Evolutionary conservation across 2,113 vertebrate genomes (phyloP).

Genomic region (Marcusenius ussheri): DNA sequence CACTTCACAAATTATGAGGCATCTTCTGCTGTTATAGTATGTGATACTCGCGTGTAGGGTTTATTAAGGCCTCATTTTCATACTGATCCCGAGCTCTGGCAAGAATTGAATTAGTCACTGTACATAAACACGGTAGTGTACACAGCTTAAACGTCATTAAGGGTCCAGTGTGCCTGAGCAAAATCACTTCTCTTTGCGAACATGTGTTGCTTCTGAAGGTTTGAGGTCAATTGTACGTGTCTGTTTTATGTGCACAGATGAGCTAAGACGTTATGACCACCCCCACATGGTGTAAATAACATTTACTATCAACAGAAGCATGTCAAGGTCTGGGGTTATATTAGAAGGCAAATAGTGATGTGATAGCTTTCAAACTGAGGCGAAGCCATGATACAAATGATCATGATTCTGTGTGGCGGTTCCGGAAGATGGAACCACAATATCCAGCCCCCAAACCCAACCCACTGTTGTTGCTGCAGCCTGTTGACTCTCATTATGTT

Average conservation of each 20-base stretch:
- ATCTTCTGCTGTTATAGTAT: neutral
- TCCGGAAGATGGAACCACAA: neutral
- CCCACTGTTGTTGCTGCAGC: neutral
- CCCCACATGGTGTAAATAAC: neutral
- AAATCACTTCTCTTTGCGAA: neutral
- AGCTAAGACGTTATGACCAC: neutral
- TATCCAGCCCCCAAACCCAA: too few species aligned
- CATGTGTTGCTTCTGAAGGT: neutral
- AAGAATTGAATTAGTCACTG: neutral
- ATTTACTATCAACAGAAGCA: neutral
- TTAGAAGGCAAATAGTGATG: neutral
- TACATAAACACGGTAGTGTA: neutral
- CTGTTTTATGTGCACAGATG: neutral
- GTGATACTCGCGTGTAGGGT: neutral
- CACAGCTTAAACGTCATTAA: neutral
- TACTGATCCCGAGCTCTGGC: neutral
- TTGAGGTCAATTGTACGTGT: neutral
- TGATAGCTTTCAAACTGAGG: neutral
- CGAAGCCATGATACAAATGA: neutral
- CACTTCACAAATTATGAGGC: neutral
- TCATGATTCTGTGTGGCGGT: neutral
- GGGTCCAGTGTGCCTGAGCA: neutral
- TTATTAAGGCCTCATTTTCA: conserved; percentile 13
- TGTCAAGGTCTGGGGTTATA: neutral
- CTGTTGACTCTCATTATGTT: neutral